Conservation (phyloP, 2,888 invertebrate species). For the Hemistola chrysoprasaria region DNA sequence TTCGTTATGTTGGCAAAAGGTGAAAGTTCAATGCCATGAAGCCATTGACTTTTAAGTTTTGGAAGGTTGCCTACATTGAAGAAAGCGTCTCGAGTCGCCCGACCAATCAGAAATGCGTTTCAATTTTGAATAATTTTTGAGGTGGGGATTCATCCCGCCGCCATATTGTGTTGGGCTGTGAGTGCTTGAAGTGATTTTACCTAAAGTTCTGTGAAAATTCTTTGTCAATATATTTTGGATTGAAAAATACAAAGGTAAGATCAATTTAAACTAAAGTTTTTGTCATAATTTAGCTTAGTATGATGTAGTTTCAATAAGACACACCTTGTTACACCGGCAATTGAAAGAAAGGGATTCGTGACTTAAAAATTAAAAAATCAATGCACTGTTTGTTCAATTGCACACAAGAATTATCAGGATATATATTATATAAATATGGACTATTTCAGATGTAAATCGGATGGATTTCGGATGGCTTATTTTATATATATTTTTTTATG, state of each 20-base stretch:
- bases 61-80: conserved; percentile 53
- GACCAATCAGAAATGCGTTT: conserved; percentile 64
- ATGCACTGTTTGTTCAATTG: not conserved
- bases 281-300: conserved; percentile 47
- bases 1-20: conserved; percentile 33
- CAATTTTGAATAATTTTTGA: conserved; percentile 73
- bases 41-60: conserved; percentile 29
- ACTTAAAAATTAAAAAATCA: conserved; percentile 6
- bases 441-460: too few species aligned
- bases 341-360: conserved; percentile 19
- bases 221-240: conserved; percentile 67
- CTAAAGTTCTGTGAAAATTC: conserved; percentile 67
- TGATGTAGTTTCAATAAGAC: conserved; percentile 6
- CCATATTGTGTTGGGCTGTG: conserved; percentile 80
- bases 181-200: conserved; percentile 73
- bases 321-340: conserved; percentile 40
- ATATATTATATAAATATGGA: not conserved
- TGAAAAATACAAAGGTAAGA: conserved; percentile 68
- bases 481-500: not conserved
- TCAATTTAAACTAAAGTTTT: conserved; percentile 59
- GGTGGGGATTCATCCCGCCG: conserved; percentile 77
- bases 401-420: too few species aligned
- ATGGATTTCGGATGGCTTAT: too few species aligned
- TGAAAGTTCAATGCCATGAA: conserved; percentile 33
- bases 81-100: conserved; percentile 61